These are phyloP conservation scores for Silurus lanzhouensis DNA, from an alignment of 2,797 vertebrate species.

Conservation along the genomic window DNA sequence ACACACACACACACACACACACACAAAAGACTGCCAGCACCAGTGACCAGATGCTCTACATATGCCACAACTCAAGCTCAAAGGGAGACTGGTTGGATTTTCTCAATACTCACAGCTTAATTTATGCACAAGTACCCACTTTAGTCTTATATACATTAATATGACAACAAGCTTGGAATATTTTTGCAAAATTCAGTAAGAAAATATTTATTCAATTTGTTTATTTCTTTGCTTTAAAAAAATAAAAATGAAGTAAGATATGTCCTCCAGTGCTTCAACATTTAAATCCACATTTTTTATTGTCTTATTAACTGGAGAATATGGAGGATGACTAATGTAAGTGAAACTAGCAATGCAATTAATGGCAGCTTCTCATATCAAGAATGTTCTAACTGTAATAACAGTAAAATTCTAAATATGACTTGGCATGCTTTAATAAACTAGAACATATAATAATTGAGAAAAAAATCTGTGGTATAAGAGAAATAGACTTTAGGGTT, in stretches of 20 bases:
- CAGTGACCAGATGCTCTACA: conserved; percentile 31
- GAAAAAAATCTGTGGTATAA: neutral
- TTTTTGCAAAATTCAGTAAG: neutral
- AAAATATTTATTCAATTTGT: no score
- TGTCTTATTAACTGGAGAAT: neutral
- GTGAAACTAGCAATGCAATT: neutral
- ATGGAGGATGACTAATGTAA: neutral
- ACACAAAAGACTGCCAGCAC: conserved; percentile 3
- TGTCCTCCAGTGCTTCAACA: neutral
- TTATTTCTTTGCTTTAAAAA: neutral
- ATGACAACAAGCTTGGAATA: neutral
- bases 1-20: neutral
- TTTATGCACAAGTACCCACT: neutral
- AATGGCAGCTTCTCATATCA: no score
- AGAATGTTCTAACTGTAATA: neutral
- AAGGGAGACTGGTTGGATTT: conserved; percentile 11
- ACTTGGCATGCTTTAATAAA: neutral
- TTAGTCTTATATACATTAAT: neutral
- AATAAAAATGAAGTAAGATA: neutral
- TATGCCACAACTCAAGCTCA: conserved; percentile 26
- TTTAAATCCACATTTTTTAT: neutral
- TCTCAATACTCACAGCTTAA: neutral
- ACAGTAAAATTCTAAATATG: neutral
- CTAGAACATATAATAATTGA: neutral
- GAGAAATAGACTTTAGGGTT: neutral